Evolutionary conservation across 2,797 vertebrate species (phyloP).

Genomic region (Anabas testudineus): DNA sequence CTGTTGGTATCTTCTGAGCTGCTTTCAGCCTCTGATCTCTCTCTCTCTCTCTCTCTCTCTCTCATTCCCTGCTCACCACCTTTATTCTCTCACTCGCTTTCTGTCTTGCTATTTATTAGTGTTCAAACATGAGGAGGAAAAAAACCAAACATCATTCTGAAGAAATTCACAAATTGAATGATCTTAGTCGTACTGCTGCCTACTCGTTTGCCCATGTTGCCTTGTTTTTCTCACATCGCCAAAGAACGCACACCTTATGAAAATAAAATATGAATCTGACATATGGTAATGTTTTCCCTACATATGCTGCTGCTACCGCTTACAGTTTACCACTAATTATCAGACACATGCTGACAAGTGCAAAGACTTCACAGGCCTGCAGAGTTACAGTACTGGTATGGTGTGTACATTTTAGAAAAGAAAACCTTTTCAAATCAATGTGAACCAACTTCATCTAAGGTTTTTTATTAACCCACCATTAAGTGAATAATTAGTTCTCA

Average conservation of each 20-base stretch:
- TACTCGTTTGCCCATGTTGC: background rate
- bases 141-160: background rate
- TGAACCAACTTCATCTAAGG: too few relatives aligned
- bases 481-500: too few relatives aligned
- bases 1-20: slow-evolving; percentile 14
- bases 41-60: background rate
- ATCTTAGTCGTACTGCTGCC: background rate
- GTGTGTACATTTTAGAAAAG: too few relatives aligned
- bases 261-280: background rate
- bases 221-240: background rate
- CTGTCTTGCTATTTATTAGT: background rate
- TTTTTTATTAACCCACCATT: too few relatives aligned
- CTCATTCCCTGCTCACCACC: background rate
- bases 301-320: too few relatives aligned
- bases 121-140: background rate
- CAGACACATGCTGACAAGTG: background rate
- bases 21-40: slow-evolving; percentile 8
- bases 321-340: background rate
- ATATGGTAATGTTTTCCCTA: background rate
- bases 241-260: background rate
- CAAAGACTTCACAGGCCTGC: background rate
- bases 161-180: background rate
- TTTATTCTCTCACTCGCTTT: background rate
- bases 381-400: background rate
- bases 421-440: too few relatives aligned